Evolutionary conservation across 2,888 invertebrate species (phyloP), one percentile per base, ranked within the genome.

Genomic region (Zaprionus lineosus): DNA sequence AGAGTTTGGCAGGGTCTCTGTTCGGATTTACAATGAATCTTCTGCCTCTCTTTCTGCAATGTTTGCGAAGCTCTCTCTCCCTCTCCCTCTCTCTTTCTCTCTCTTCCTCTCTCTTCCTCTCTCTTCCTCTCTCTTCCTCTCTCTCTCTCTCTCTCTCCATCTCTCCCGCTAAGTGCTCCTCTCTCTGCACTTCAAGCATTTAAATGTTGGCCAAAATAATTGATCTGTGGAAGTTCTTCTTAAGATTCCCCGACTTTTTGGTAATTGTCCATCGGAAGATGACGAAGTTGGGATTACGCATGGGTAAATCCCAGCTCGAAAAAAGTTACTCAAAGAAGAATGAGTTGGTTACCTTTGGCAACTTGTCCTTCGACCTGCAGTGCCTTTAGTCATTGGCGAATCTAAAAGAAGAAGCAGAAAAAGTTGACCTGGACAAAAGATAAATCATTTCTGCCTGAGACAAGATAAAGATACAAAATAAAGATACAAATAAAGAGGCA

Each of bases 311-410:
- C n/a, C n/a, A n/a, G n/a, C n/a, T n/a, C n/a, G n/a, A n/a, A n/a
- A 19, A 19, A 19, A 19, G 19, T 19, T 19, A 19, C 19, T 19
- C 19, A 19, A 36, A 57, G 28, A 18, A 28, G 3, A n/a, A 44
- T n/a, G 34, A 40, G 11, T 6, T 41, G 34, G 16, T 53, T 31
- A 6, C 15, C 16, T 46, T 55, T 31, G 31, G 28, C 15, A 33
- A 29, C 44, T 64, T 62, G 62, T 63, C 75, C 75, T 75, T 57
- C 53, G 59, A 53, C 19, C 8, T 19, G 46, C 41, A 33, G 41
- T 26, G 46, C 18, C 47, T 47, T 64, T 43, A 57, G 36, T 66
- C 69, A 70, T 62, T 63, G 37, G 34, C 28, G 33, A 9, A n/a
- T 14, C 14, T 39, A 28, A 31, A 46, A 37, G 52, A 50, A 19